Percentiles rank a stretch among this genome's conserved stretches.
These are phyloP conservation scores for Irena cyanogastra DNA, from an alignment of 2,113 vertebrate genomes.

Conservation along the genomic window DNA sequence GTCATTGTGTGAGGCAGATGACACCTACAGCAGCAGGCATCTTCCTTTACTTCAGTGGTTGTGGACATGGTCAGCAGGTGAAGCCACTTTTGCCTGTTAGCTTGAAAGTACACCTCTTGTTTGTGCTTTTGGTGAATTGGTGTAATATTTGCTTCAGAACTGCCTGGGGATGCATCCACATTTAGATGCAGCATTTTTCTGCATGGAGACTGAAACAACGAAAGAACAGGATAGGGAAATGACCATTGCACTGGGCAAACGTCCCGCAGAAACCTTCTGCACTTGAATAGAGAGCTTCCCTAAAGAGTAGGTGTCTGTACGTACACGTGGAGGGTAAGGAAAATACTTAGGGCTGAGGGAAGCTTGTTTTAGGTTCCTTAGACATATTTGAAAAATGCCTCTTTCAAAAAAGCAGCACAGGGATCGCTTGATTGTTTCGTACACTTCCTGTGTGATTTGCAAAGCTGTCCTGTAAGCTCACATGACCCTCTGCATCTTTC, in stretches of 20 bases:
- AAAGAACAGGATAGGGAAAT: neutral
- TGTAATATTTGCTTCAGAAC: neutral
- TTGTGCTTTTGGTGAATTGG: neutral
- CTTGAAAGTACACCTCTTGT: neutral
- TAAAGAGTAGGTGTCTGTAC: neutral
- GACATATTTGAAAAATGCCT: neutral
- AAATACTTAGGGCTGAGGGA: neutral
- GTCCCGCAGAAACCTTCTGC: neutral
- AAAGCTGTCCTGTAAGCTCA: neutral
- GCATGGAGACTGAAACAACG: neutral
- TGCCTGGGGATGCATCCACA: neutral
- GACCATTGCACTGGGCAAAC: neutral
- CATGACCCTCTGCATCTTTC: neutral
- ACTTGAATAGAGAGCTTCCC: neutral
- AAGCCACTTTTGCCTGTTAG: neutral
- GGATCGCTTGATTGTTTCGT: neutral
- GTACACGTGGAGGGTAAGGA: neutral
- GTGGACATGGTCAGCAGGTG: neutral
- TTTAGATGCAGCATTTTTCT: neutral
- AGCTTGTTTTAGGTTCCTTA: neutral
- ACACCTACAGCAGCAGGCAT: neutral
- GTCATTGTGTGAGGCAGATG: accelerated
- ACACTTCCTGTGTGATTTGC: neutral
- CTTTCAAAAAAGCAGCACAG: neutral
- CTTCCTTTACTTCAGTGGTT: neutral